phyloP scores from a whole-genome alignment of 2,797 vertebrate species.

The Pseudotriccus pelzelni region DNA sequence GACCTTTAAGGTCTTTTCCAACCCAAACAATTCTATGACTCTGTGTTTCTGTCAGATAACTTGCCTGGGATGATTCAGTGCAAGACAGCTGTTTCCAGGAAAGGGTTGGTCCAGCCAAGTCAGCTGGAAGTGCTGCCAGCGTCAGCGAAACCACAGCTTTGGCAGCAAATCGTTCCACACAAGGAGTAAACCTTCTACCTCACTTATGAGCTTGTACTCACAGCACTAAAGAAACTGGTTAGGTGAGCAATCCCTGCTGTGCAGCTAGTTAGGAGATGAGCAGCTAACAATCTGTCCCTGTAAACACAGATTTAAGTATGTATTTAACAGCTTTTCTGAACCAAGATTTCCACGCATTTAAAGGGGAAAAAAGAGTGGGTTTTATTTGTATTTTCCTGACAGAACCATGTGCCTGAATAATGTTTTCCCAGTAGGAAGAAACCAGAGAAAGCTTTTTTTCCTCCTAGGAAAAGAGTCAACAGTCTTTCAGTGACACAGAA shows the following conservation, averaged over 20 bases:
- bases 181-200: not conserved
- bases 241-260: not conserved
- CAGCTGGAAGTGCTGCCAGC: not conserved
- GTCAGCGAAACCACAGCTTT: not conserved
- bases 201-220: not conserved
- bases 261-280: not conserved
- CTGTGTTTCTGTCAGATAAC: not conserved
- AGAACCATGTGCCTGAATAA: not conserved
- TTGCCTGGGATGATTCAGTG: not conserved
- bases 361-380: not conserved
- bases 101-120: not conserved
- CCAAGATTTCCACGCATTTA: not conserved
- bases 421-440: not conserved
- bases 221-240: not conserved
- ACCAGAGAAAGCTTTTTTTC: not conserved
- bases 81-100: not conserved
- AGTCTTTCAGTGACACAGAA: constrained; percentile 23
- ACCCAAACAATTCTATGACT: not conserved
- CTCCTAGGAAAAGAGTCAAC: constrained; percentile 2
- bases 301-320: not conserved
- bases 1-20: not conserved
- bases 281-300: not conserved
- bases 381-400: not conserved
- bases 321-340: not conserved
- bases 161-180: not conserved